These are phyloP conservation scores for sheep (Ovis aries) DNA, from an alignment of 2,113 vertebrate genomes.

Conservation along the genomic window DNA sequence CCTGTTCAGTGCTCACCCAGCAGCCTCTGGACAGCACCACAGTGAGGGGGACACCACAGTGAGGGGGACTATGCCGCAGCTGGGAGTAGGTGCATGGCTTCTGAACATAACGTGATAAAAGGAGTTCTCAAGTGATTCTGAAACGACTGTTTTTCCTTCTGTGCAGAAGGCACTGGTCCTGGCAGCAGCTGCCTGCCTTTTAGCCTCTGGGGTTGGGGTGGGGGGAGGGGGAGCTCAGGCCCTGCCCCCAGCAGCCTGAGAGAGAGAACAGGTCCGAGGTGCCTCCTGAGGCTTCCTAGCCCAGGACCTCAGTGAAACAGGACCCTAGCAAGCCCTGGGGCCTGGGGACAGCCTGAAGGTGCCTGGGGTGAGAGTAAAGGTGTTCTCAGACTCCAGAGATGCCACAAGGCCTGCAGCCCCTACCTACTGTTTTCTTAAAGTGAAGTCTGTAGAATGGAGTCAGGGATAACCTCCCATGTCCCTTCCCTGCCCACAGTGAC, in stretches of 20 bases:
- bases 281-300: background rate
- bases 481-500: background rate
- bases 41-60: background rate
- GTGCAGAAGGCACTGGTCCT: background rate
- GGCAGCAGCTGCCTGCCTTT: background rate
- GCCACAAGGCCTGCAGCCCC: background rate
- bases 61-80: too few relatives aligned
- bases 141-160: background rate
- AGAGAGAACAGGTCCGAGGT: background rate
- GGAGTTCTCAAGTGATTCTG: background rate
- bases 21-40: background rate
- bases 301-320: background rate
- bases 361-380: background rate
- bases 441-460: background rate
- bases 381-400: background rate
- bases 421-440: background rate
- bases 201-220: background rate
- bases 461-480: background rate
- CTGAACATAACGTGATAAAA: background rate
- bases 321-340: background rate
- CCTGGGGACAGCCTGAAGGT: background rate
- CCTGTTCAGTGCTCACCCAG: background rate
- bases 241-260: background rate
- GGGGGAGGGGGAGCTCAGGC: background rate
- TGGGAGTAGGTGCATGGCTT: background rate